Evolutionary conservation across 2,888 invertebrate species (phyloP).

Genomic region (Pecten maximus): DNA sequence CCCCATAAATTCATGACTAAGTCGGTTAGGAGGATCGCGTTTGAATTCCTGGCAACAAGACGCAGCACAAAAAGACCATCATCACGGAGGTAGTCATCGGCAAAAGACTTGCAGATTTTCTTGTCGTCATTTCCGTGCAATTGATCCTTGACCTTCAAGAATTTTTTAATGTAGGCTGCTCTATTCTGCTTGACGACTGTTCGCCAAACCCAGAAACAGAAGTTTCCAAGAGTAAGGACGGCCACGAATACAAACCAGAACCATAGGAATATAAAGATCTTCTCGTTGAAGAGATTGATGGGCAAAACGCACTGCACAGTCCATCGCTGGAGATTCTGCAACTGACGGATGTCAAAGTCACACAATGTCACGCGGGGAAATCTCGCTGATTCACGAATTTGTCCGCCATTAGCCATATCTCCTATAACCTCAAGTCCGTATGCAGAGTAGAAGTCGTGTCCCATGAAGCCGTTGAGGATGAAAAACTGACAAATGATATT

Average conservation of each 20-base stretch:
- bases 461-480: conserved; percentile 76
- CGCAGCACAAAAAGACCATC: conserved; percentile 76
- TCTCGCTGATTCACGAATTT: conserved; percentile 71
- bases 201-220: conserved; percentile 76
- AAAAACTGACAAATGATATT: conserved; percentile 77
- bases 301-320: conserved; percentile 77
- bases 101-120: conserved; percentile 73
- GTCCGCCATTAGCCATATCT: conserved; percentile 66
- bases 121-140: conserved; percentile 73
- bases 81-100: conserved; percentile 76
- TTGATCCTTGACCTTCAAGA: conserved; percentile 73
- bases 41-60: conserved; percentile 76
- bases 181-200: conserved; percentile 71
- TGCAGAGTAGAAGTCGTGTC: conserved; percentile 72
- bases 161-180: conserved; percentile 74
- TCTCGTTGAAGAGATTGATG: conserved; percentile 79
- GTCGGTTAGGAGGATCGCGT: conserved; percentile 76
- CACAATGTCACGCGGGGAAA: conserved; percentile 77
- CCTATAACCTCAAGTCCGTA: conserved; percentile 75
- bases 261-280: conserved; percentile 78
- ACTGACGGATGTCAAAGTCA: conserved; percentile 77
- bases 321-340: conserved; percentile 76
- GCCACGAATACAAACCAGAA: conserved; percentile 78
- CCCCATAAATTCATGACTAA: conserved; percentile 74
- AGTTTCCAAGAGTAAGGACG: conserved; percentile 70